Base-by-base conservation (phyloP, 2,113 vertebrate species). In the Pseudorhombus dupliciocellatus region DNA sequence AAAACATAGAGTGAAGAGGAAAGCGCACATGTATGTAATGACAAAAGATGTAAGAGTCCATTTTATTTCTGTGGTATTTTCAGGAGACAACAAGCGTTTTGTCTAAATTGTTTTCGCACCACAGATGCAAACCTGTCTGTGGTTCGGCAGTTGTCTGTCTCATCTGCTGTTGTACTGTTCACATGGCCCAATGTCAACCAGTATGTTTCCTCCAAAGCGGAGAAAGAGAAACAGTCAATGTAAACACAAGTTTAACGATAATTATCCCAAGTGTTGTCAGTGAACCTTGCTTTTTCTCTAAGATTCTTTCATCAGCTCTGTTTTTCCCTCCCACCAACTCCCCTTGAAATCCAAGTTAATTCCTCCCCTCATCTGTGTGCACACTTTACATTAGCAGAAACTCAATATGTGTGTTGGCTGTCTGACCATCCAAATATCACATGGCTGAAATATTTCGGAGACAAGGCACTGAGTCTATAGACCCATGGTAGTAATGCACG, bases 21-120 rank as follows among this genome's bases (percentile, higher is more conserved):
- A 61, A 59, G 66, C 11, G 10, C 16, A 68, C 20, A 60, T 25
- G 20, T 54, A 48, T 65, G 20, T 48, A 50, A 53, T 63, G 6
- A 55, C 6, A 18, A 11, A 15, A 65, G 50, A 66, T n/a, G n/a
- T n/a, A n/a, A n/a, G 26, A 3, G 26, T 28, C 2, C 26, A 28
- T 28, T 28, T 28, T 28, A 28, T 28, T 28, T 28, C 26, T 28
- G 26, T 28, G 26, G 26, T 28, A 28, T 28, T 28, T 28, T 28
- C 26, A 28, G 26, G 2, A 28, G 26, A 28, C 26, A 28, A 28
- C 3, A 28, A 28, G 5, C 26, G 5, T 28, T 28, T 28, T 28
- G 26, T 28, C 26, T 28, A 28, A 28, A 28, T 28, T 28, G 26
- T 2, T 28, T 28, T 28, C 26, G 26, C 26, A 28, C 26, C 26